These are phyloP conservation scores for Heterohyrax brucei DNA, from an alignment of 2,797 vertebrate genomes.

Conservation along the genomic window DNA sequence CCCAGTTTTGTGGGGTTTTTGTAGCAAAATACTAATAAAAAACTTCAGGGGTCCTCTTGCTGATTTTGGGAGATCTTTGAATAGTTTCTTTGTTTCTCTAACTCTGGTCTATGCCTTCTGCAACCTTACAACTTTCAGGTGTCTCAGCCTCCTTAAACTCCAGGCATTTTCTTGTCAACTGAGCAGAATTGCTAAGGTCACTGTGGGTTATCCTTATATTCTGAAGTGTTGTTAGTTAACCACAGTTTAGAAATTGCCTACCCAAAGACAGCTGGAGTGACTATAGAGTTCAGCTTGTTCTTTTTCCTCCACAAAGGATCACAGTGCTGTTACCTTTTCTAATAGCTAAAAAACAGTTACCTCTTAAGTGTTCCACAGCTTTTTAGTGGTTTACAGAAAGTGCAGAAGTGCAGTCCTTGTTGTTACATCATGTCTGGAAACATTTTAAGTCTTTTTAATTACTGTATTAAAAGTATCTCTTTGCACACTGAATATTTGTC, in stretches of 20 bases:
- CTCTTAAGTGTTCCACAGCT: not conserved
- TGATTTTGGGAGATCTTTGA: not conserved
- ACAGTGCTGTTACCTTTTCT: not conserved
- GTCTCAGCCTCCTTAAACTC: not conserved
- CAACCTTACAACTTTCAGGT: not conserved
- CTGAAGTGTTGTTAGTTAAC: not conserved
- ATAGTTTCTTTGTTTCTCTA: not conserved
- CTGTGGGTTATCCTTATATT: not conserved
- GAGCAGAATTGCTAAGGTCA: not conserved
- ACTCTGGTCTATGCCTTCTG: not conserved
- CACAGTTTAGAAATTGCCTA: not conserved
- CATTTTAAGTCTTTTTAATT: not conserved
- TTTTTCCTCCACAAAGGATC: not conserved
- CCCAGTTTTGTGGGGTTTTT: not conserved
- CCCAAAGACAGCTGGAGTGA: not conserved
- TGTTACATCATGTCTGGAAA: not conserved
- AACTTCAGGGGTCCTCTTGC: not conserved
- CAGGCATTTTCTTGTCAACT: not conserved
- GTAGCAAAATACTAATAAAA: not conserved
- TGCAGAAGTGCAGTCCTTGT: not conserved
- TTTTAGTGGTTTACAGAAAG: not conserved
- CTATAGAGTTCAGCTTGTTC: not conserved
- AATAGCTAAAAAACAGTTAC: not conserved
- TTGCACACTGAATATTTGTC: constrained; percentile 1
- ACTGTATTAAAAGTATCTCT: not conserved